These are phyloP conservation scores for Agrenia bidenticulata DNA, from an alignment of 2,888 invertebrate species.

Conservation along the genomic window DNA sequence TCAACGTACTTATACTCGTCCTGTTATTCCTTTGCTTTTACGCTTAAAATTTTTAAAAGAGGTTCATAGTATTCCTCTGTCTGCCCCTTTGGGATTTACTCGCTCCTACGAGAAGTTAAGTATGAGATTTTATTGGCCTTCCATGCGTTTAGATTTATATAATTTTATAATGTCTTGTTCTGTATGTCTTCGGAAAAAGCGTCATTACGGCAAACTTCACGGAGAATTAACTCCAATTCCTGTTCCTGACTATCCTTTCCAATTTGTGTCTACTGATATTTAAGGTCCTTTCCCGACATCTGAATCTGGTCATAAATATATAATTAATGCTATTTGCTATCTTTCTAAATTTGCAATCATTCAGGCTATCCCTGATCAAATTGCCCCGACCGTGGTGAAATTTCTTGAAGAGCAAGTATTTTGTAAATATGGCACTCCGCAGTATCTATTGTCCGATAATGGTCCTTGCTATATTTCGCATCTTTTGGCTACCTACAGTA, in stretches of 20 bases:
- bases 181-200: neutral
- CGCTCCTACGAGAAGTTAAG: neutral
- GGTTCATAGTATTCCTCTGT: neutral
- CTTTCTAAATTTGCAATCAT: constrained; percentile 45
- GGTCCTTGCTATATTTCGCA: constrained; percentile 38
- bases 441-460: constrained; percentile 50
- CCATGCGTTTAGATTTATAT: neutral
- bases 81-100: constrained; percentile 1
- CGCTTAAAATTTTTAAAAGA: neutral
- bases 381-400: constrained; percentile 24
- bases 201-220: constrained; percentile 4
- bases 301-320: constrained; percentile 35
- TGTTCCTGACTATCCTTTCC: constrained; percentile 25
- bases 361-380: constrained; percentile 49
- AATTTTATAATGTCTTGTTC: neutral
- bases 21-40: neutral
- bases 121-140: constrained; percentile 9
- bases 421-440: constrained; percentile 43
- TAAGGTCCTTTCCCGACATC: constrained; percentile 48
- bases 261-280: constrained; percentile 44
- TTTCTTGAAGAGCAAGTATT: constrained; percentile 47
- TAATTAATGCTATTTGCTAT: constrained; percentile 36
- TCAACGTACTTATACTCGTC: neutral
- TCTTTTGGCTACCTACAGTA: constrained; percentile 17
- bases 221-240: constrained; percentile 27